Evolutionary conservation across 2,113 vertebrate species (phyloP).

Genomic region (Pionites leucogaster): DNA sequence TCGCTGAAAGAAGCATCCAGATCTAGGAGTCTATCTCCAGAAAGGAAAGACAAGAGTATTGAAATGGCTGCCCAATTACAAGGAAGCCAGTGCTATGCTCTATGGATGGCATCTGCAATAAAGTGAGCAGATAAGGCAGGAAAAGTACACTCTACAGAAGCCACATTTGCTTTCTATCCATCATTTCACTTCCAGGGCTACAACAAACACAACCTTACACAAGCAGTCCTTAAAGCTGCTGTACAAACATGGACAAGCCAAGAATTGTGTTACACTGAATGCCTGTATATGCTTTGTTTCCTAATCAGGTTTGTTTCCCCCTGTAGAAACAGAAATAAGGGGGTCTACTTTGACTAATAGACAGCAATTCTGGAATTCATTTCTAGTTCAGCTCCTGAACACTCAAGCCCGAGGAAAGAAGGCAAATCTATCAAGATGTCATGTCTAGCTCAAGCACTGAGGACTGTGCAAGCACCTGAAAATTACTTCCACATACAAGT

Average conservation of each 20-base stretch:
- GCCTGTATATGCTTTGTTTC: background rate
- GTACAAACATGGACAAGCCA: background rate
- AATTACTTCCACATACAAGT: background rate
- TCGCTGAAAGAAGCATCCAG: background rate
- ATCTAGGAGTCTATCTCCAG: background rate
- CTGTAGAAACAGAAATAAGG: background rate
- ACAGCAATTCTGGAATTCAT: background rate
- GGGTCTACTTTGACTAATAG: background rate
- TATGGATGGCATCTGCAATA: background rate
- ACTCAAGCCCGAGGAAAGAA: background rate
- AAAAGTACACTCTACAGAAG: background rate
- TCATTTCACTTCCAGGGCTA: background rate
- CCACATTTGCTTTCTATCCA: background rate
- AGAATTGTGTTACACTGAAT: background rate
- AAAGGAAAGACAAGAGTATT: background rate
- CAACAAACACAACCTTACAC: background rate
- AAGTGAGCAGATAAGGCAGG: background rate
- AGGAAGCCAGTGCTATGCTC: background rate
- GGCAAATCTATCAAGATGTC: background rate
- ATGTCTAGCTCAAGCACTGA: fast-evolving
- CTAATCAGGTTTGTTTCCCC: background rate
- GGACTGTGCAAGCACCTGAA: background rate
- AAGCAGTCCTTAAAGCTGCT: background rate
- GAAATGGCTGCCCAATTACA: background rate
- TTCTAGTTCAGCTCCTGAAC: conserved; percentile 4